These are phyloP conservation scores for Resseliella maxima DNA, from an alignment of 2,888 invertebrate species.

Conservation along the genomic window DNA sequence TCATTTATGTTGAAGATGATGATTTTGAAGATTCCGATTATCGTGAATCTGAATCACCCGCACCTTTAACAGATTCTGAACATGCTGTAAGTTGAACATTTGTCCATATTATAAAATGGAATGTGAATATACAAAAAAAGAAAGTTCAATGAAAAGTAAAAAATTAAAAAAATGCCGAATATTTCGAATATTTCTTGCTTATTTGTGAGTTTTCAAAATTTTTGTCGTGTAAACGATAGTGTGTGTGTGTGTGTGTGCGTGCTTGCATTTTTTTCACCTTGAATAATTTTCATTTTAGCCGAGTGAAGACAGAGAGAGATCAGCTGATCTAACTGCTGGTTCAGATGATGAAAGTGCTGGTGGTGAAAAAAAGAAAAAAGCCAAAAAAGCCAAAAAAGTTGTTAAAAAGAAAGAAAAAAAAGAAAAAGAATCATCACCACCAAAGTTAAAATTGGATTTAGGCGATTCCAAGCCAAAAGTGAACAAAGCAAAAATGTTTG, in stretches of 20 bases:
- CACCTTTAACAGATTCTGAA: conserved; percentile 62
- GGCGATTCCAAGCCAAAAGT: conserved; percentile 66
- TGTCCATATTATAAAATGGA: too few species aligned
- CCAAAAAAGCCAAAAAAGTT: conserved; percentile 60
- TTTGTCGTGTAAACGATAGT: background rate
- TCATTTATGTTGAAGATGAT: conserved; percentile 67
- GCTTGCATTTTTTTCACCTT: background rate
- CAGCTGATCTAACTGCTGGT: background rate
- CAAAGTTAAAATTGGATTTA: conserved; percentile 66
- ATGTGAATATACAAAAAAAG: background rate
- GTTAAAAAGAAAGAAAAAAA: conserved; percentile 64
- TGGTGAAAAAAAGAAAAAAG: conserved; percentile 59
- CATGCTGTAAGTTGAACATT: conserved; percentile 60
- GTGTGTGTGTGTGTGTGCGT: background rate
- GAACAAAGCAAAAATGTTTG: conserved; percentile 63
- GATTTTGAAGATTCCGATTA: conserved; percentile 65
- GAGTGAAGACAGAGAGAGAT: conserved; percentile 49
- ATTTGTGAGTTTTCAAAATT: too few species aligned
- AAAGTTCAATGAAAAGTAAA: too few species aligned
- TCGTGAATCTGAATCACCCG: conserved; percentile 61
- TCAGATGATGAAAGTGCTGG: conserved; percentile 56
- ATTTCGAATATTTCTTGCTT: too few species aligned
- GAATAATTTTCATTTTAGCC: background rate
- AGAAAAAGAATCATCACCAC: conserved; percentile 65
- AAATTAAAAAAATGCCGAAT: too few species aligned